Evolutionary conservation across 2,797 vertebrate genomes (phyloP), one percentile per base, ranked within the genome.

Genomic region (Neosalanx taihuensis): DNA sequence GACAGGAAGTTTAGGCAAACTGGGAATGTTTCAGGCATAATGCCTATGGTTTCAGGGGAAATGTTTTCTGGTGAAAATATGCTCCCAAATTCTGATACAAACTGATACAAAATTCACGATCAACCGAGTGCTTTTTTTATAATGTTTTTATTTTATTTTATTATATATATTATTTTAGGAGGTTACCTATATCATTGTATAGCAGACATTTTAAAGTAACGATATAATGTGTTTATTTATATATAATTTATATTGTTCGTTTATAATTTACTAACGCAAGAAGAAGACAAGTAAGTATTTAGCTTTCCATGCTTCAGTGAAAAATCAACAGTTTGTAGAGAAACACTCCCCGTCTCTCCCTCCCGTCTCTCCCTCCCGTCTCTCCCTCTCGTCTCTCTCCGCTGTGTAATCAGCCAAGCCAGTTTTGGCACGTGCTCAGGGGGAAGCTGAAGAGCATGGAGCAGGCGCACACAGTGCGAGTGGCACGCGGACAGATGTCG

Each of bases 361-460:
- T n/a, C n/a, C n/a, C n/a, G n/a, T n/a, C n/a, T n/a, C n/a, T n/a
- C n/a, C n/a, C n/a, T n/a, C n/a, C n/a, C n/a, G n/a, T n/a, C n/a
- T n/a, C n/a, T n/a, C n/a, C n/a, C n/a, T n/a, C n/a, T n/a, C 57
- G 64, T 82, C 70, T 79, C 31, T 33, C 72, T 41, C 37, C 37
- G 37, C 64, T 33, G 76, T 85, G 76, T 89, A 90, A 86, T 89
- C 84, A 87, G 81, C 76, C 74, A 83, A 80, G 67, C 77, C 79
- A 65, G 67, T 89, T 89, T 76, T 84, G 94, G 93, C 94, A 94
- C 94, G 94, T 94, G 94, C 94, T 92, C 84, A 17, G n/a, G 75
- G 79, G 72, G 71, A 83, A 82, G 86, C 76, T 83, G 84, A 82
- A 86, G 89, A 81, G 74, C 81, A 80, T 69, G 72, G 83, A 81